Evolutionary conservation across 2,888 invertebrate species (phyloP).

Genomic region (Penaeus monodon): DNA sequence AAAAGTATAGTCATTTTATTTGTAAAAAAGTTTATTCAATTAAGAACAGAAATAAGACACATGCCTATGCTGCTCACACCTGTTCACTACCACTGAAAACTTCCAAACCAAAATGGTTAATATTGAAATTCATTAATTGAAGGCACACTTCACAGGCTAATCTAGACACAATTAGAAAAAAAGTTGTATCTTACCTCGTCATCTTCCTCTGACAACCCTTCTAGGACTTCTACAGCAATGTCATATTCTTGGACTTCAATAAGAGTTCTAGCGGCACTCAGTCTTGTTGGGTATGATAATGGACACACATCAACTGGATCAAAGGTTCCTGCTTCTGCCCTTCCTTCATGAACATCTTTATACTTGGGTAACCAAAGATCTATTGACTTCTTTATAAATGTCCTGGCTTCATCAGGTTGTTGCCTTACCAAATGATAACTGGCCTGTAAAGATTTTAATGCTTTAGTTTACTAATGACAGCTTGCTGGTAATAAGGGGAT

Average conservation of each 20-base stretch:
- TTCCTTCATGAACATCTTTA: constrained; percentile 65
- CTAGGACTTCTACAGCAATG: constrained; percentile 70
- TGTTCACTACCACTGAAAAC: too few relatives aligned
- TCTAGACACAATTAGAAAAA: not conserved
- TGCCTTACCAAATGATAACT: constrained; percentile 51
- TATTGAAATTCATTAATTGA: not conserved
- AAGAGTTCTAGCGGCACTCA: constrained; percentile 69
- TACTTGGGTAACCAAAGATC: constrained; percentile 70
- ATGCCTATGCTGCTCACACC: too few relatives aligned
- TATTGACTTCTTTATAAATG: constrained; percentile 67
- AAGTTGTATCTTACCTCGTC: constrained; percentile 66
- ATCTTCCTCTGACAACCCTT: constrained; percentile 71
- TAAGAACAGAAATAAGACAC: too few relatives aligned
- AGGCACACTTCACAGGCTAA: not conserved
- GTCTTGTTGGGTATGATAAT: constrained; percentile 69
- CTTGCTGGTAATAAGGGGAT: too few relatives aligned
- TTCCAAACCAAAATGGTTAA: too few relatives aligned
- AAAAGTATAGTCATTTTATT: too few relatives aligned
- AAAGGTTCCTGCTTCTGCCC: constrained; percentile 66
- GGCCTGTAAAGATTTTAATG: constrained; percentile 25
- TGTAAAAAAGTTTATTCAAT: too few relatives aligned
- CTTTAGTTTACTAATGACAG: not conserved
- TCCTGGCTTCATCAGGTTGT: constrained; percentile 46
- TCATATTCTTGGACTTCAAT: constrained; percentile 71
- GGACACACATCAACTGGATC: constrained; percentile 68